Evolutionary conservation across 1,140 invertebrate genomes (phyloP).

Genomic region (Drosophila quadrilineata): DNA sequence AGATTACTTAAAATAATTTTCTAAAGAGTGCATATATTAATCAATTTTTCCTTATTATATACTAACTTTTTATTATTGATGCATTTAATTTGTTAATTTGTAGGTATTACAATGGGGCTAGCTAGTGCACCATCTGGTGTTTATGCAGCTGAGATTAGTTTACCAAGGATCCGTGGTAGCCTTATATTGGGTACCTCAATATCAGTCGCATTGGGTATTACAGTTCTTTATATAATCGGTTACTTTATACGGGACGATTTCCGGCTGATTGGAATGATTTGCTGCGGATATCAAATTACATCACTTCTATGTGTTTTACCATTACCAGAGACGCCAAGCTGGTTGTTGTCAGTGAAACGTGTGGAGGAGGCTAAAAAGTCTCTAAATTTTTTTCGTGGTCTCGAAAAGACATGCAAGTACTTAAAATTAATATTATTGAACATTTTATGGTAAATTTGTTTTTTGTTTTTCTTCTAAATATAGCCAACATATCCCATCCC

Average conservation of each 20-base stretch:
- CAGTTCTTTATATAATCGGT: conserved; percentile 85
- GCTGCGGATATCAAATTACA: conserved; percentile 83
- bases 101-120: conserved; percentile 84
- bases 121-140: conserved; percentile 85
- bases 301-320: conserved; percentile 83
- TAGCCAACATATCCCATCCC: conserved; percentile 71
- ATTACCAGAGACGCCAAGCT: conserved; percentile 88
- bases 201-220: conserved; percentile 84
- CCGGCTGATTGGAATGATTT: conserved; percentile 85
- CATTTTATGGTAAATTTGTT: background rate
- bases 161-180: conserved; percentile 83
- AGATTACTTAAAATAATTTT: too few relatives aligned
- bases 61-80: background rate
- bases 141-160: conserved; percentile 85
- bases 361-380: conserved; percentile 83
- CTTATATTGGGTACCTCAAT: conserved; percentile 85
- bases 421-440: too few relatives aligned
- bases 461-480: background rate
- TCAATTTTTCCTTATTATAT: background rate
- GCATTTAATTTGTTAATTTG: background rate
- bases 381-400: conserved; percentile 83
- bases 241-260: conserved; percentile 84
- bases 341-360: conserved; percentile 84
- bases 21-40: too few relatives aligned
- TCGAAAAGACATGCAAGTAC: conserved; percentile 75